Conservation (phyloP, 2,113 vertebrate genomes). For the Tinamus guttatus region DNA sequence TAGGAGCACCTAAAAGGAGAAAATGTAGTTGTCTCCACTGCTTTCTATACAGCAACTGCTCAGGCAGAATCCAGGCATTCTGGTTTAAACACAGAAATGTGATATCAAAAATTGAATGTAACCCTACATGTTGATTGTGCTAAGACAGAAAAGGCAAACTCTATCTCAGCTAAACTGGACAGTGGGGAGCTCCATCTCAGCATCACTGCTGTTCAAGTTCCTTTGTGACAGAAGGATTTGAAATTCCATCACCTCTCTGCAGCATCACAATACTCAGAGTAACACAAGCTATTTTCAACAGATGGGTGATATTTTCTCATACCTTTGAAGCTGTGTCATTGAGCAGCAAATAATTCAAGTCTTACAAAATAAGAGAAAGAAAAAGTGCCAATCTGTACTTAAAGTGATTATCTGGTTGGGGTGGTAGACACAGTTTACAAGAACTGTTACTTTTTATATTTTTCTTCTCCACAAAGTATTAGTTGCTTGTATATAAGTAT, state of each 20-base stretch:
- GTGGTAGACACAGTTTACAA: not conserved
- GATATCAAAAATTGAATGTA: not conserved
- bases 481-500: accelerated
- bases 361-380: not conserved
- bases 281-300: not conserved
- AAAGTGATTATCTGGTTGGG: not conserved
- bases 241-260: not conserved
- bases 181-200: not conserved
- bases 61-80: not conserved
- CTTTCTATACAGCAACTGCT: not conserved
- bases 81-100: not conserved
- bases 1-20: not conserved
- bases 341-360: not conserved
- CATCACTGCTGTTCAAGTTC: not conserved
- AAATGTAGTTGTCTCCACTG: not conserved
- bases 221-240: not conserved
- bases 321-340: not conserved
- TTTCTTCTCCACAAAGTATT: not conserved
- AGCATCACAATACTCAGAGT: not conserved
- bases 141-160: accelerated
- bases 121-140: not conserved
- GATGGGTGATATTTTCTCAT: not conserved
- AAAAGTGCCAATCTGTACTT: not conserved
- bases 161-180: not conserved
- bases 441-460: not conserved